phyloP scores from a whole-genome alignment of 2,797 vertebrate genomes.

The Thalassophryne amazonica region DNA sequence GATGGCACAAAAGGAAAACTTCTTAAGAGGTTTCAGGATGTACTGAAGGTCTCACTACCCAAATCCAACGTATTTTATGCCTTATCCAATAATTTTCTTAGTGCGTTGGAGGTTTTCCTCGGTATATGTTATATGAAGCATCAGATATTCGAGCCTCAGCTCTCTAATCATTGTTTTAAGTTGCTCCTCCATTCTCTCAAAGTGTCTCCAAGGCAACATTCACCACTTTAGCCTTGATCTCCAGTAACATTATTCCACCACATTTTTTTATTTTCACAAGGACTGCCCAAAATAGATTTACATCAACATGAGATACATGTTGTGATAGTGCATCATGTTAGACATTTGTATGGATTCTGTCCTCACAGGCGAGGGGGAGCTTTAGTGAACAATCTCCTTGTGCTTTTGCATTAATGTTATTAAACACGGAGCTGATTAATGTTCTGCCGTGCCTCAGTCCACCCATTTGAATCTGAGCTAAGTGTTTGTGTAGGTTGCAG shows the following conservation, averaged over 20 bases:
- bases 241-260: slow-evolving; percentile 18
- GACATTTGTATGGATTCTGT: slow-evolving; percentile 11
- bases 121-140: no score
- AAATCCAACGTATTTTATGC: no score
- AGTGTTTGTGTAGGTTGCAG: slow-evolving; percentile 55
- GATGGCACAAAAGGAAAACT: no score
- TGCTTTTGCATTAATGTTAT: slow-evolving; percentile 24
- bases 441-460: slow-evolving; percentile 16
- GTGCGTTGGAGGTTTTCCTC: no score
- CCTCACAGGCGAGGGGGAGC: slow-evolving; percentile 7
- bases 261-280: slow-evolving; percentile 10
- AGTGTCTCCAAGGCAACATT: slow-evolving; percentile 58
- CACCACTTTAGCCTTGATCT: slow-evolving; percentile 36
- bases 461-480: slow-evolving; percentile 37
- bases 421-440: slow-evolving; percentile 38
- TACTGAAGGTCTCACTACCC: no score
- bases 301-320: slow-evolving; percentile 1
- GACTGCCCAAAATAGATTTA: slow-evolving; percentile 13
- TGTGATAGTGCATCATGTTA: not conserved
- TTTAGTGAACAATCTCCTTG: slow-evolving; percentile 3
- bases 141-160: not conserved
- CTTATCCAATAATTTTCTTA: no score
- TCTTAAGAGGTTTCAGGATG: no score
- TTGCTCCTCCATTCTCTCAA: not conserved
- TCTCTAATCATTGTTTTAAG: slow-evolving; percentile 1